phyloP scores from a whole-genome alignment of 2,888 invertebrate species.

The Ophion ellenae region DNA sequence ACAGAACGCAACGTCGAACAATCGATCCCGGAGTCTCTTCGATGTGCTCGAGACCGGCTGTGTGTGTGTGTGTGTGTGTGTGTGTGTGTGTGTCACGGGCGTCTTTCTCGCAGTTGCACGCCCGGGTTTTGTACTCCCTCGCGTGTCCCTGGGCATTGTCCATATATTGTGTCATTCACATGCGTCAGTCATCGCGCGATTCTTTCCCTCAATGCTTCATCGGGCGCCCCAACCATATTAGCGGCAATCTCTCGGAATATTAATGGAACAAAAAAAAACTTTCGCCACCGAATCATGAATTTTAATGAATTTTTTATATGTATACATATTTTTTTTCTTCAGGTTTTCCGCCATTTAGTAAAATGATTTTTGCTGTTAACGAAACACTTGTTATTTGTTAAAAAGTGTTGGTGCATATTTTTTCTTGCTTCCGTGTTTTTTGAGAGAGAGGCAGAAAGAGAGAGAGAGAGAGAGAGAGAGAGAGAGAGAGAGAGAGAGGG shows the following conservation, averaged over 20 bases:
- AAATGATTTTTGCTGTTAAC: too few species aligned
- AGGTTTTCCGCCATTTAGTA: too few species aligned
- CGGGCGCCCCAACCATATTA: not conserved
- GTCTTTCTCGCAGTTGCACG: not conserved
- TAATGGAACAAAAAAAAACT: not conserved
- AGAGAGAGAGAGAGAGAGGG: too few species aligned
- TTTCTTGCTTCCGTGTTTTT: too few species aligned
- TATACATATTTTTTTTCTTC: too few species aligned
- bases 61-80: not conserved
- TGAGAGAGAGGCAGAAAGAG: too few species aligned
- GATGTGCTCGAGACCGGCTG: not conserved
- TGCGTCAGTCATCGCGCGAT: not conserved
- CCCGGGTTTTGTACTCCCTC: not conserved
- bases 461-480: too few species aligned
- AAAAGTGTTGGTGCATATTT: too few species aligned
- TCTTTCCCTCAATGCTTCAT: not conserved
- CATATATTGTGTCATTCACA: not conserved
- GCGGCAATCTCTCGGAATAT: not conserved
- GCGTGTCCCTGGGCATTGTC: not conserved
- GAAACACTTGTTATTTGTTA: too few species aligned
- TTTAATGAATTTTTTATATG: not conserved
- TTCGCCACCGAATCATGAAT: not conserved
- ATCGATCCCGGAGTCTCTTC: conserved; percentile 35
- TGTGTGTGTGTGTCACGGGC: not conserved
- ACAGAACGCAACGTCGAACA: conserved; percentile 25